These are phyloP conservation scores for Cryptoleucopteryx plumbea DNA, from an alignment of 2,113 vertebrate genomes.

Conservation along the genomic window DNA sequence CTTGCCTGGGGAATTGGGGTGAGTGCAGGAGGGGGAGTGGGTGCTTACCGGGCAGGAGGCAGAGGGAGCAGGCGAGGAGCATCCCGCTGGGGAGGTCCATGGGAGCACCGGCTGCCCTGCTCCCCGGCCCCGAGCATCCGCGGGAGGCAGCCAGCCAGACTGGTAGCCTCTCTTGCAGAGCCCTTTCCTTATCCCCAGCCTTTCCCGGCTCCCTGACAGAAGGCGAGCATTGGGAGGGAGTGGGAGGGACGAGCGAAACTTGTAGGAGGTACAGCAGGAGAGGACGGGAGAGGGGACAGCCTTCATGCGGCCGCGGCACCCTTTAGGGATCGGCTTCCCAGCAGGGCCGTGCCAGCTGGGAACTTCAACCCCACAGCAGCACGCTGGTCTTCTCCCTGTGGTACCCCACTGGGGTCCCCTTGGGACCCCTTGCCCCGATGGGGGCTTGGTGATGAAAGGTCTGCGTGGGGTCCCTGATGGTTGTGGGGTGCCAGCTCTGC, in stretches of 20 bases:
- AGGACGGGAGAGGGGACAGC: background rate
- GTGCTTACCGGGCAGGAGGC: conserved; percentile 85
- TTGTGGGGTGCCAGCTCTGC: background rate
- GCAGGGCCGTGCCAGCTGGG: background rate
- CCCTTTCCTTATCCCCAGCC: conserved; percentile 73
- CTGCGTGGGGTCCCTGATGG: rapidly evolving
- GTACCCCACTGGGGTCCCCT: background rate
- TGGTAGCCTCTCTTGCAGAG: conserved; percentile 61
- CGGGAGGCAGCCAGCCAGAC: conserved; percentile 62
- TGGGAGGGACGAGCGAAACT: conserved; percentile 79
- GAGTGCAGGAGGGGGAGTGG: rapidly evolving
- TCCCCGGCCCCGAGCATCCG: conserved; percentile 9
- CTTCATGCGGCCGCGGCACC: background rate
- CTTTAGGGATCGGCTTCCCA: background rate
- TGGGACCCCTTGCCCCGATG: rapidly evolving
- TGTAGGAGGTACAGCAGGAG: conserved; percentile 76
- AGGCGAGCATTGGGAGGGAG: conserved; percentile 67
- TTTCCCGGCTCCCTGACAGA: conserved; percentile 76
- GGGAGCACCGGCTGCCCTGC: conserved; percentile 33
- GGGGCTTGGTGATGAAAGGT: background rate
- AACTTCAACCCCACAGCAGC: background rate
- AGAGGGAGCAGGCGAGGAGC: conserved; percentile 84
- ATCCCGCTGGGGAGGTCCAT: conserved; percentile 86
- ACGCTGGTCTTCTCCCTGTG: background rate
- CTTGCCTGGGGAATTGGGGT: background rate